A percentile compares a stretch with the other conserved stretches of the same genome.
Conservation (phyloP, 2,888 invertebrate genomes). For the Oxyteleia sp. region DNA sequence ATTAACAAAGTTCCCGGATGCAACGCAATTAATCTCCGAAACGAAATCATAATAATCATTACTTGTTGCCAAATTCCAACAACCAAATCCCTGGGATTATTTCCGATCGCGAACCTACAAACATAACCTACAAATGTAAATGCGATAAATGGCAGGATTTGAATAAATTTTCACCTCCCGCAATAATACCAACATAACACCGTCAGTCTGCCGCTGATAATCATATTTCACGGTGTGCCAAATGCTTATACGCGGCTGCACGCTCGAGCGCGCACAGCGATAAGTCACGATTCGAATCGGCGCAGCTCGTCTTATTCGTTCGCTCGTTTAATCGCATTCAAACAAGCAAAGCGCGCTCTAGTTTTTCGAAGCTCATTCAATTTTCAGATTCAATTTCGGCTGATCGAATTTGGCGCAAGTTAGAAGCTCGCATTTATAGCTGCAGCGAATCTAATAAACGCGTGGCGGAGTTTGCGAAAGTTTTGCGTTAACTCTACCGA, state of each 20-base stretch:
- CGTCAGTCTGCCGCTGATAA: constrained; percentile 49
- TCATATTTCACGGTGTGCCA: constrained; percentile 64
- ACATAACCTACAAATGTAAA: constrained; percentile 53
- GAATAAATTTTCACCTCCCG: constrained; percentile 51
- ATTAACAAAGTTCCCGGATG: no score
- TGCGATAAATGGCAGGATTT: constrained; percentile 51
- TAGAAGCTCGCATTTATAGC: constrained; percentile 36
- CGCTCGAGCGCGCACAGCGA: constrained; percentile 4
- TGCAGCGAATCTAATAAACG: constrained; percentile 44
- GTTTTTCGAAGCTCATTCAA: constrained; percentile 30
- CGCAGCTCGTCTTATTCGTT: constrained; percentile 20
- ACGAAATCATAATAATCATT: no score
- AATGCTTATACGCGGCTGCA: constrained; percentile 26
- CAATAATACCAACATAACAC: constrained; percentile 60
- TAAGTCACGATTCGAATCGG: not conserved
- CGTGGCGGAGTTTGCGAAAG: constrained; percentile 31
- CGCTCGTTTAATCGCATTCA: constrained; percentile 30
- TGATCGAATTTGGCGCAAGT: constrained; percentile 49
- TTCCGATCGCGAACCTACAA: constrained; percentile 22
- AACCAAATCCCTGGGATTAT: constrained; percentile 5
- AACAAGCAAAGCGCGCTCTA: not conserved
- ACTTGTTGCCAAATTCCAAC: no score
- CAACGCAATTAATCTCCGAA: no score
- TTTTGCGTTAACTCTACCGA: constrained; percentile 31
- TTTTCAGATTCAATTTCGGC: constrained; percentile 50